Evolutionary conservation across 2,888 invertebrate species (phyloP).

Genomic region (Galeopsomyia nigrocyanea): DNA sequence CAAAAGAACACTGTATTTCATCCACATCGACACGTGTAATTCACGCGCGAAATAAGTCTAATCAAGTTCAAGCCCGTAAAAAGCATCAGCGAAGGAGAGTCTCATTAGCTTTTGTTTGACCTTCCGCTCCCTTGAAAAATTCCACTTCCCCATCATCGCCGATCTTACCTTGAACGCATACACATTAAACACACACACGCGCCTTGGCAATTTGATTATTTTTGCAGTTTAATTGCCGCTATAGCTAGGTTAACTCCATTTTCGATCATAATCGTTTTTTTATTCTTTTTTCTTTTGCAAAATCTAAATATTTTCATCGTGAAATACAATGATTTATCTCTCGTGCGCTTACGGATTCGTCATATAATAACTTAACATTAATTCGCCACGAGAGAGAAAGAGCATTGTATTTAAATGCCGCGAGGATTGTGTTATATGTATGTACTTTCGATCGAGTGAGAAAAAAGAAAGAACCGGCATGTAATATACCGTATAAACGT

Average conservation of each 20-base stretch:
- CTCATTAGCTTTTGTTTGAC: constrained; percentile 8
- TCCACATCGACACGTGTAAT: background rate
- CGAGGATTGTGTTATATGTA: background rate
- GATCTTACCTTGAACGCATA: constrained; percentile 7
- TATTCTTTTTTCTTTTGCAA: constrained; percentile 1
- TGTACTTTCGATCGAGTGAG: constrained; percentile 14
- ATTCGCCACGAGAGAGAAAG: background rate
- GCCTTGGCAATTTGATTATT: background rate
- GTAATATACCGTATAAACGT: constrained; percentile 17
- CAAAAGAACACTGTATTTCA: background rate
- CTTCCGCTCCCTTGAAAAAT: constrained; percentile 19
- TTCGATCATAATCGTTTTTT: background rate
- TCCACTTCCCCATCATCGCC: constrained; percentile 23
- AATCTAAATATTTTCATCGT: background rate
- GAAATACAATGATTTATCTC: background rate
- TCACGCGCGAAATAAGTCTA: background rate
- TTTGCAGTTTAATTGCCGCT: background rate
- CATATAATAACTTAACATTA: constrained; percentile 11
- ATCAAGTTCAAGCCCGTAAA: constrained; percentile 8
- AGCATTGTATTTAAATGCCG: constrained; percentile 35
- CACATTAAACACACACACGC: too few relatives aligned
- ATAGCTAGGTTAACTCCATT: constrained; percentile 2
- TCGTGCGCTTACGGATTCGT: background rate
- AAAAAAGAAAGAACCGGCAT: background rate
- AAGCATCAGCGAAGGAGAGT: constrained; percentile 3